Evolutionary conservation across 2,797 vertebrate species (phyloP).

Genomic region (Micrastur ruficollis): DNA sequence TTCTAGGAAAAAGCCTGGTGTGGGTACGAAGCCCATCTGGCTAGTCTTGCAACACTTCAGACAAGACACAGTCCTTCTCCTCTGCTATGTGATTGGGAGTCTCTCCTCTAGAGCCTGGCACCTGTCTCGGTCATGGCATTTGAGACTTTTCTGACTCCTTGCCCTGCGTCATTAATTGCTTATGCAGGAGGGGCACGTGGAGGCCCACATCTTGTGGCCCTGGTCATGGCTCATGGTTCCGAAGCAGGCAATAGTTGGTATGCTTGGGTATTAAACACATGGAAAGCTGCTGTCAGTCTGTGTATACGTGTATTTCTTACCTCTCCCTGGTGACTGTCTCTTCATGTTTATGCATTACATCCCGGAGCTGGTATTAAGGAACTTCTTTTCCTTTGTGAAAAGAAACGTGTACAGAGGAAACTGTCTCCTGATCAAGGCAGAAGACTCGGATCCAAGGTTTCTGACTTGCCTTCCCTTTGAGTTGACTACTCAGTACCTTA

Average conservation of each 20-base stretch:
- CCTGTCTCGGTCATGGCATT: neutral
- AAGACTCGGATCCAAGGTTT: neutral
- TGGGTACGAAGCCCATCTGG: neutral
- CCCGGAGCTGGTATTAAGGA: neutral
- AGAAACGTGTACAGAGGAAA: neutral
- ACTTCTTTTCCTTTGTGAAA: neutral
- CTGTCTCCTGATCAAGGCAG: neutral
- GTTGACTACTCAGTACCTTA: neutral
- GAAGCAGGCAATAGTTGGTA: neutral
- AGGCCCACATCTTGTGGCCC: neutral
- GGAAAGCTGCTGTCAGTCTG: neutral
- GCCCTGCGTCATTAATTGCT: neutral
- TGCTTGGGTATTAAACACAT: neutral
- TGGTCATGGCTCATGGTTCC: neutral
- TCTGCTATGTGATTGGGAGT: neutral
- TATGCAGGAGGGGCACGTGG: neutral
- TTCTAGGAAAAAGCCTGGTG: neutral
- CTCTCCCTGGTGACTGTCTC: neutral
- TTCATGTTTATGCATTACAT: neutral
- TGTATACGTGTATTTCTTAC: fast-evolving
- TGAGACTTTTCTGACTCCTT: neutral
- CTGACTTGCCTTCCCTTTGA: neutral
- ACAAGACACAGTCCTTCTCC: neutral
- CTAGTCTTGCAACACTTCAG: neutral
- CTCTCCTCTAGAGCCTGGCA: neutral